Evolutionary conservation across 2,888 invertebrate genomes (phyloP), one percentile per base, ranked within the genome.

Genomic region (Halocaridina rubra): DNA sequence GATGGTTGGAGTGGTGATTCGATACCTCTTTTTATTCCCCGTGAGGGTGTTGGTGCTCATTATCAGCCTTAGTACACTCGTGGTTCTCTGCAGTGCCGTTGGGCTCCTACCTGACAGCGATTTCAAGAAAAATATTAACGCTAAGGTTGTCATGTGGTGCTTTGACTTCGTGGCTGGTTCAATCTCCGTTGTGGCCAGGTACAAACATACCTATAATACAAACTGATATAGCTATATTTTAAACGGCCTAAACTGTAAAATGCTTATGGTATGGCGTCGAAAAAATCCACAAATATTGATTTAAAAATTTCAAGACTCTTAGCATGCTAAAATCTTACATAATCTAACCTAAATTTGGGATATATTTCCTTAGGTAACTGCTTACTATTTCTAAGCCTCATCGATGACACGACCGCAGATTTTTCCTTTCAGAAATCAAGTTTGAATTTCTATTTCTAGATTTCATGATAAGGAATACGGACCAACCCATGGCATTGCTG

Each of bases 1-100:
- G 98, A 94, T 96, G 90, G 93, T 95, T 91, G 99, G 99, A 7
- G 98, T 98, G 91, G 92, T 97, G 80, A 94, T 98, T 74, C 93
- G 99, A 89, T 99, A 99, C 90, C 94, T 95, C 90, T 94, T 99
- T 89, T 92, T 99, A 30, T 93, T 99, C 89, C 99, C 99, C 0
- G 92, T 97, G 53, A 93, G 97, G 89, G 94, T 97, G 88, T 92
- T 95, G 86, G 95, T 97, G 88, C 96, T 96, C 90, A 94, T 95
- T 88, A 22, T 82, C 24, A 81, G 81, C 39, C 77, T 87, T 24
- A 53, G 89, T 71, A 93, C 93, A 90, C 76, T 96, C 91, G 90
- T 95, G 1, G 91, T 95, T 86, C 95, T 95, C 90, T 97, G 97
- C 10, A 96, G 96, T 79, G 93, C 95, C 89, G 95, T 98, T 89